Evolutionary conservation across 1,140 invertebrate genomes (phyloP).

Genomic region (Sitobion miscanthi): DNA sequence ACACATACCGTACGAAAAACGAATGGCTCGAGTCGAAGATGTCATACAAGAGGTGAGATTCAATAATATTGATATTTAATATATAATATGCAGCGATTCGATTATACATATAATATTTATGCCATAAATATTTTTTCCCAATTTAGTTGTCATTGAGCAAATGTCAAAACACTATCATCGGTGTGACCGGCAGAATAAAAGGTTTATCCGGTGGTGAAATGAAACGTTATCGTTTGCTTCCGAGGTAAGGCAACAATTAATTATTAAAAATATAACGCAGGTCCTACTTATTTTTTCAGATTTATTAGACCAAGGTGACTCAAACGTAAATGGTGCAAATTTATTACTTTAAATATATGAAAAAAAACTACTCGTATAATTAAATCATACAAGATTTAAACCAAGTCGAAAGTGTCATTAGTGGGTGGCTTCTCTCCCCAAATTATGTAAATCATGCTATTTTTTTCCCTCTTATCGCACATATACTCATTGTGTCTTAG

Average conservation of each 20-base stretch:
- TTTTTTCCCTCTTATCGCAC: too few relatives aligned
- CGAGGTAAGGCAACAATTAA: conserved; percentile 70
- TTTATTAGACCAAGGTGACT: too few relatives aligned
- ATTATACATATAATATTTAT: background rate
- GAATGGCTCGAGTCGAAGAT: conserved; percentile 85
- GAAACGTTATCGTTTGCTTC: conserved; percentile 95
- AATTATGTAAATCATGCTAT: too few relatives aligned
- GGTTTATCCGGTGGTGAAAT: conserved; percentile 95
- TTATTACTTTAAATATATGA: too few relatives aligned
- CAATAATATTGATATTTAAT: background rate
- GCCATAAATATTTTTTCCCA: background rate
- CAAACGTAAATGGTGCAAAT: too few relatives aligned
- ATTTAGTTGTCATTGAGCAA: conserved; percentile 81
- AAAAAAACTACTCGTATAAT: too few relatives aligned
- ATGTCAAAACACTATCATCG: conserved; percentile 88
- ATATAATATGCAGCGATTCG: background rate
- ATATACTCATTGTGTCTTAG: too few relatives aligned
- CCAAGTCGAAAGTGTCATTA: too few relatives aligned
- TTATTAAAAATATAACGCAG: background rate
- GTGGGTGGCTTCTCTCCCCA: too few relatives aligned
- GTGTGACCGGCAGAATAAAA: conserved; percentile 82
- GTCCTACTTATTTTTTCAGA: background rate
- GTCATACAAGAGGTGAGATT: conserved; percentile 81
- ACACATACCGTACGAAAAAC: conserved; percentile 75
- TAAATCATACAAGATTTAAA: too few relatives aligned